phyloP scores from a whole-genome alignment of 2,113 vertebrate genomes.

The Thermophis baileyi region DNA sequence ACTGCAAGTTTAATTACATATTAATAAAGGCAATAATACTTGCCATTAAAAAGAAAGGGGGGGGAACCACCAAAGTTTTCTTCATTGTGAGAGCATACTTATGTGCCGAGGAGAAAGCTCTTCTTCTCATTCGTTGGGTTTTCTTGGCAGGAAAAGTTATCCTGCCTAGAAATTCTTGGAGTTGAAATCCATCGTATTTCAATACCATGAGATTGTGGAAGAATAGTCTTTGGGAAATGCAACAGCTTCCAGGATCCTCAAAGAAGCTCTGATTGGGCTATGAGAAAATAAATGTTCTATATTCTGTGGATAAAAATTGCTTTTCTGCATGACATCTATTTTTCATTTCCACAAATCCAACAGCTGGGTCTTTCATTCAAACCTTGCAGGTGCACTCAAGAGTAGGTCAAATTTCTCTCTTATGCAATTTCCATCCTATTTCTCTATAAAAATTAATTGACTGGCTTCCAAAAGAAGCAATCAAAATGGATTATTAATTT shows the following conservation, averaged over 20 bases:
- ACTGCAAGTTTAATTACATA: constrained; percentile 44
- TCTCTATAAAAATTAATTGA: background rate
- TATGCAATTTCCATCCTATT: background rate
- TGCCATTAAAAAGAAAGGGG: constrained; percentile 3
- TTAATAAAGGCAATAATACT: constrained; percentile 26
- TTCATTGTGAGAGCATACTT: background rate
- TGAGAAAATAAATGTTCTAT: background rate
- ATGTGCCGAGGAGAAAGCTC: background rate
- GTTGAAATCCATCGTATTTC: background rate
- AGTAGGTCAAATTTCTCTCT: constrained; percentile 22
- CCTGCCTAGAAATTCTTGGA: background rate
- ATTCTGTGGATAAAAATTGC: constrained; percentile 5
- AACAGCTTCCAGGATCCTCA: background rate
- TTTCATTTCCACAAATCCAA: constrained; percentile 17
- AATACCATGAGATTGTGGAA: background rate
- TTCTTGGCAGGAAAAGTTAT: background rate
- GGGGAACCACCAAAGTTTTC: background rate
- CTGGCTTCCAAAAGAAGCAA: background rate
- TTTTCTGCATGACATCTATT: constrained; percentile 2
- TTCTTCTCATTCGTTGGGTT: background rate
- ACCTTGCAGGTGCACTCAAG: constrained; percentile 54
- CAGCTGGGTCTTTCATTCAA: constrained; percentile 42
- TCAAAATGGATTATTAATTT: background rate
- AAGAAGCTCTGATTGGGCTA: background rate
- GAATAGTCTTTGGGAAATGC: background rate